These are phyloP conservation scores for Scotopteryx bipunctaria DNA, from an alignment of 2,888 invertebrate genomes.

Conservation along the genomic window DNA sequence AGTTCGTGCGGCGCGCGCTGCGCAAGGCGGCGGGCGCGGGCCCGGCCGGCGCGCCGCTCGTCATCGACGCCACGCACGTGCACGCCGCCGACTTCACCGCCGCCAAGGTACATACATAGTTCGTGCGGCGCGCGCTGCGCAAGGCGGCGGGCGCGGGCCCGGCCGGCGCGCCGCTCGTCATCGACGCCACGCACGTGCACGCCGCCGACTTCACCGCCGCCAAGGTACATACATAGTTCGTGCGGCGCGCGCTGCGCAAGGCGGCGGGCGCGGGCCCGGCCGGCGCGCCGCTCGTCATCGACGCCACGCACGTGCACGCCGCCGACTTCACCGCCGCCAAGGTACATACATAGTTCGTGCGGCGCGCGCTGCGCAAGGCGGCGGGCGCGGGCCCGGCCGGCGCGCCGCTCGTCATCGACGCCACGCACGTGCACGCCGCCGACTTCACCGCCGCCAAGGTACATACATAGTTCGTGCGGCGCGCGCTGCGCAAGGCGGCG, in stretches of 20 bases:
- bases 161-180: constrained; percentile 83
- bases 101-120: constrained; percentile 86
- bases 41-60: constrained; percentile 79
- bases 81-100: constrained; percentile 92
- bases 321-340: constrained; percentile 92
- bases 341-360: constrained; percentile 86
- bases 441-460: constrained; percentile 92
- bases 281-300: constrained; percentile 86
- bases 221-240: constrained; percentile 85
- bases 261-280: constrained; percentile 82
- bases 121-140: constrained; percentile 87
- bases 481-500: no score
- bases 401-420: constrained; percentile 89
- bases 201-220: constrained; percentile 92
- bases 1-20: constrained; percentile 88
- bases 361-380: constrained; percentile 89
- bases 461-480: no score
- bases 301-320: constrained; percentile 91
- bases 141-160: constrained; percentile 88
- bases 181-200: constrained; percentile 92
- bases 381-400: constrained; percentile 58
- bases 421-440: constrained; percentile 90
- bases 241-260: constrained; percentile 89
- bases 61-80: constrained; percentile 92
- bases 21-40: constrained; percentile 89